Conservation (phyloP, 2,113 vertebrate species). For the Phrynocephalus versicolor region DNA sequence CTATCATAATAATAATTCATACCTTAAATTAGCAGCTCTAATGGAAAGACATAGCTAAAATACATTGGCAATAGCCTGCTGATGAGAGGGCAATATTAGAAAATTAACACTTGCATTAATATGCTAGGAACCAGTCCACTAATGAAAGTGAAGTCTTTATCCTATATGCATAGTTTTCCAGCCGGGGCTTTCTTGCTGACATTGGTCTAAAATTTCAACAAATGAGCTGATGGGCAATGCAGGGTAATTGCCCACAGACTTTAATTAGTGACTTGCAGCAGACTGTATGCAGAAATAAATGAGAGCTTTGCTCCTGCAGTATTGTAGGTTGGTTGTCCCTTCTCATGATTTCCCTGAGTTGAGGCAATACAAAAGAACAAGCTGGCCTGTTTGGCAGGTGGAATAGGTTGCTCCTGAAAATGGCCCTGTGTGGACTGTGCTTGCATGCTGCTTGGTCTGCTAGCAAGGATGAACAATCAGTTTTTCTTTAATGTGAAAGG, state of each 20-base stretch:
- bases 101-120: not conserved
- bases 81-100: not conserved
- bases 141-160: not conserved
- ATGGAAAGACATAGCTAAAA: not conserved
- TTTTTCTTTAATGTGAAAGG: no score
- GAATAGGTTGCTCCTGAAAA: not conserved
- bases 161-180: not conserved
- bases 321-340: no score
- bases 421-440: no score
- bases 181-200: not conserved
- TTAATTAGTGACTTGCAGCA: not conserved
- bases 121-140: not conserved
- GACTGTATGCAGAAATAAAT: not conserved
- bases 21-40: not conserved
- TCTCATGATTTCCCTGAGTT: not conserved
- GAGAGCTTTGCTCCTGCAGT: not conserved
- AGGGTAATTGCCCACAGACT: not conserved
- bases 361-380: not conserved
- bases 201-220: not conserved
- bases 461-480: no score
- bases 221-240: not conserved
- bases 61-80: not conserved
- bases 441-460: no score
- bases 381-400: not conserved
- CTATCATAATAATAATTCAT: not conserved